Conservation (phyloP, 2,113 vertebrate genomes). For the Vanacampus margaritifer region DNA sequence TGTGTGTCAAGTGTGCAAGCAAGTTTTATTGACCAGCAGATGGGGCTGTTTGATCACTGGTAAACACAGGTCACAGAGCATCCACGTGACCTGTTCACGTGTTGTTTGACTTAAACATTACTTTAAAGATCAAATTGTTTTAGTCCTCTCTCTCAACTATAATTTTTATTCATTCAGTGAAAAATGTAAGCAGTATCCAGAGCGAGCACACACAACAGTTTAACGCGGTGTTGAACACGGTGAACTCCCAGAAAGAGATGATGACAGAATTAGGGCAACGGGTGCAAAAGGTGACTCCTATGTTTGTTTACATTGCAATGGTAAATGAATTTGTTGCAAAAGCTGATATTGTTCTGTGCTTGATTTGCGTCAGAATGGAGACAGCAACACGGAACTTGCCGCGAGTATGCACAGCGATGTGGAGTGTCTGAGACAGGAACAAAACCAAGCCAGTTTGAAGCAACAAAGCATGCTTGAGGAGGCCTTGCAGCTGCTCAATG, state of each 20-base stretch:
- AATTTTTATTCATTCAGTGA: conserved; percentile 45
- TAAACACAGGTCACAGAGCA: background rate
- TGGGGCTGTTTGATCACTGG: conserved; percentile 29
- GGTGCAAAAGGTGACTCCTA: conserved; percentile 60
- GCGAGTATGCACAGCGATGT: conserved; percentile 53
- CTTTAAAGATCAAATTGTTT: background rate
- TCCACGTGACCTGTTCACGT: background rate
- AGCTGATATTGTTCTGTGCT: conserved; percentile 10
- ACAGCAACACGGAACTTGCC: conserved; percentile 45
- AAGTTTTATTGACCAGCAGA: conserved; percentile 30
- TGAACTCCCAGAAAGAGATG: conserved; percentile 51
- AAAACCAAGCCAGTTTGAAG: conserved; percentile 33
- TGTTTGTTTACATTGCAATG: conserved; percentile 1
- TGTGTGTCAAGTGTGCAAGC: background rate
- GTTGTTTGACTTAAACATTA: background rate
- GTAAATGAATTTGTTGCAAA: background rate
- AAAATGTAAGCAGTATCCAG: conserved; percentile 53
- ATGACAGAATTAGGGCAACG: conserved; percentile 54
- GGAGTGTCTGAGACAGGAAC: conserved; percentile 56
- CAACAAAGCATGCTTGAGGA: conserved; percentile 56
- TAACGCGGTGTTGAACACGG: conserved; percentile 52
- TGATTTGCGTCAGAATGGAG: conserved; percentile 43
- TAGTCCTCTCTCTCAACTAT: conserved; percentile 14
- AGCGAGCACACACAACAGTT: conserved; percentile 55
- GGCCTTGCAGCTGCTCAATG: conserved; percentile 56